Conservation (phyloP, 2,888 invertebrate species). For the Stenchaetothrips biformis region DNA sequence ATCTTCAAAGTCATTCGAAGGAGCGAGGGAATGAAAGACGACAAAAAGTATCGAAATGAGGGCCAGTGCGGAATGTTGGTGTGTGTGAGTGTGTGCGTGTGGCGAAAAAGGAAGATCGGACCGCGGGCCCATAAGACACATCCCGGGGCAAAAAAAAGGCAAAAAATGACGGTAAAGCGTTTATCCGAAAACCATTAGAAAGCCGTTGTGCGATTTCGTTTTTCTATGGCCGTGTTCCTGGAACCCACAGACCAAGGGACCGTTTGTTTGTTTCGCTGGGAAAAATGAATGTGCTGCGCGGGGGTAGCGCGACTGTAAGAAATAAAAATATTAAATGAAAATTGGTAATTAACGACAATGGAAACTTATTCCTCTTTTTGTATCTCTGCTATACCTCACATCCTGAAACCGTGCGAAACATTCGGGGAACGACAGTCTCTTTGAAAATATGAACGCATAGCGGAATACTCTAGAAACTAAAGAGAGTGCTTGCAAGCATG, state of each 20-base stretch:
- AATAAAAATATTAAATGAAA: no score
- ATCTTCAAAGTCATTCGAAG: not conserved
- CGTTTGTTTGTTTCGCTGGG: no score
- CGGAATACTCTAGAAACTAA: no score
- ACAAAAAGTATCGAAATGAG: not conserved
- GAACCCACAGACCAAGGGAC: not conserved
- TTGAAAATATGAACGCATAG: no score
- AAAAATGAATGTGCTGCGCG: not conserved
- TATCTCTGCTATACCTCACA: no score
- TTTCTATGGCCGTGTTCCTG: not conserved
- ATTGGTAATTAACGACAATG: no score
- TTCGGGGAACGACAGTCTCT: no score
- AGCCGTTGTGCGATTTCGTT: slow-evolving; percentile 16
- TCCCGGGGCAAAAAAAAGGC: not conserved
- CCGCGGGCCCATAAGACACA: not conserved
- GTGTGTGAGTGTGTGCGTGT: not conserved
- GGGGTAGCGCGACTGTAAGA: not conserved
- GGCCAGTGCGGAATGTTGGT: not conserved
- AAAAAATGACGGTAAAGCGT: not conserved
- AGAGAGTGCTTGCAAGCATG: no score
- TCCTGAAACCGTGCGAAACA: no score
- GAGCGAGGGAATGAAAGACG: not conserved
- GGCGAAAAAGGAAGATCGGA: not conserved
- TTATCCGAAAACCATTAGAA: slow-evolving; percentile 25
- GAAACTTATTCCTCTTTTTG: no score